Evolutionary conservation across 2,113 vertebrate species (phyloP).

Genomic region (Amphiprion ocellaris): DNA sequence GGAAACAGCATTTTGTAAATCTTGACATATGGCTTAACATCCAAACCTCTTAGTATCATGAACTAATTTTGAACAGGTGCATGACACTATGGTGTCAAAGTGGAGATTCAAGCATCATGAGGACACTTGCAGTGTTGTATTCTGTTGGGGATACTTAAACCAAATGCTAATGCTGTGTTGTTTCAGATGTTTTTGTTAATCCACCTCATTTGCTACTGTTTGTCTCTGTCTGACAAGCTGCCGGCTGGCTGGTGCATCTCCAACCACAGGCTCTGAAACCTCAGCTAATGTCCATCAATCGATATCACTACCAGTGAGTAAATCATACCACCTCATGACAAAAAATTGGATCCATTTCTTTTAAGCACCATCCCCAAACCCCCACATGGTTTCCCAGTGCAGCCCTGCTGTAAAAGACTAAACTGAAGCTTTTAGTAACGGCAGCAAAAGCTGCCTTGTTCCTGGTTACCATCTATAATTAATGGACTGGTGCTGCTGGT

Average conservation of each 20-base stretch:
- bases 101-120: not conserved
- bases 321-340: slow-evolving; percentile 1
- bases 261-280: slow-evolving; percentile 26
- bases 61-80: not conserved
- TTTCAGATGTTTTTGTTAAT: slow-evolving; percentile 41
- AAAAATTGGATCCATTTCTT: not conserved
- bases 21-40: not conserved
- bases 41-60: not conserved
- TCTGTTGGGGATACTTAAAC: slow-evolving; percentile 8
- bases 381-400: slow-evolving; percentile 3
- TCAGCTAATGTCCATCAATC: slow-evolving; percentile 16
- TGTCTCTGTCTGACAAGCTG: slow-evolving; percentile 2
- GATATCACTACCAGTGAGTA: slow-evolving; percentile 14
- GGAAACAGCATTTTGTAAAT: not conserved
- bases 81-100: not conserved
- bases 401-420: slow-evolving; percentile 54
- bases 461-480: slow-evolving; percentile 77
- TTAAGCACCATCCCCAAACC: not conserved
- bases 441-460: slow-evolving; percentile 53
- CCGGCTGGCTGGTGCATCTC: slow-evolving; percentile 8
- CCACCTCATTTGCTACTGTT: slow-evolving; percentile 1
- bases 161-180: slow-evolving; percentile 9
- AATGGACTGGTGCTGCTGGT: slow-evolving; percentile 72
- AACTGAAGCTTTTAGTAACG: slow-evolving; percentile 73
- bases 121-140: not conserved